phyloP scores from a whole-genome alignment of 2,888 invertebrate genomes.

The Lymantria dispar region DNA sequence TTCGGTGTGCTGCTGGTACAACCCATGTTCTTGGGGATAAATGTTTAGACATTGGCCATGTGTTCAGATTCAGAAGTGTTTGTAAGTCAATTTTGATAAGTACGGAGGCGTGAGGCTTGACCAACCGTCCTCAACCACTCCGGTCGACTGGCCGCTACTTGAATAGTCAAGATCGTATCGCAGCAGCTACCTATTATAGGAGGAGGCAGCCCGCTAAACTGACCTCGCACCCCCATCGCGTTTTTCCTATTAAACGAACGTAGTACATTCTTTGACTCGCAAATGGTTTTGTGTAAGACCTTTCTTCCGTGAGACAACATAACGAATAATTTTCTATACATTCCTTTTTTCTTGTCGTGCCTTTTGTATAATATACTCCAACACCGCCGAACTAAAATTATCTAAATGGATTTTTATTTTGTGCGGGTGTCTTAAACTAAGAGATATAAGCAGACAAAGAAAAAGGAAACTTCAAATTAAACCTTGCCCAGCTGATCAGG shows the following conservation, averaged over 20 bases:
- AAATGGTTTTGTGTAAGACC: conserved; percentile 55
- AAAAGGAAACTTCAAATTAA: no score
- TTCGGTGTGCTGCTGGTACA: conserved; percentile 74
- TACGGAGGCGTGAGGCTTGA: conserved; percentile 31
- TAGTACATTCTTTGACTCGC: conserved; percentile 68
- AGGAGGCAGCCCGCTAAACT: conserved; percentile 75
- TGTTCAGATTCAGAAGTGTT: conserved; percentile 21
- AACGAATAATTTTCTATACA: no score
- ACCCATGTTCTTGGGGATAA: conserved; percentile 58
- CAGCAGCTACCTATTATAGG: conserved; percentile 62
- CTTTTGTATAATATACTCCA: no score
- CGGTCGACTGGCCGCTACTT: conserved; percentile 53
- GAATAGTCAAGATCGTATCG: conserved; percentile 68
- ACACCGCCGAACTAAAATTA: no score
- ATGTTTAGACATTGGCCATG: conserved; percentile 34
- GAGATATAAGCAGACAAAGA: no score
- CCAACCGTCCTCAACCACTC: conserved; percentile 54
- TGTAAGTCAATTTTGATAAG: conserved; percentile 18
- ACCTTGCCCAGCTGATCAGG: no score
- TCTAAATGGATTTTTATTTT: no score
- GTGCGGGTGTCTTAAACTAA: no score
- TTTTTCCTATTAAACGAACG: conserved; percentile 78
- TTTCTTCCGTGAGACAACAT: conserved; percentile 41
- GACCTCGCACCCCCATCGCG: conserved; percentile 82
- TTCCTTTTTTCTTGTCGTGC: no score